Base-by-base conservation (phyloP, 2,113 vertebrate genomes). In the Dissostichus mawsoni region DNA sequence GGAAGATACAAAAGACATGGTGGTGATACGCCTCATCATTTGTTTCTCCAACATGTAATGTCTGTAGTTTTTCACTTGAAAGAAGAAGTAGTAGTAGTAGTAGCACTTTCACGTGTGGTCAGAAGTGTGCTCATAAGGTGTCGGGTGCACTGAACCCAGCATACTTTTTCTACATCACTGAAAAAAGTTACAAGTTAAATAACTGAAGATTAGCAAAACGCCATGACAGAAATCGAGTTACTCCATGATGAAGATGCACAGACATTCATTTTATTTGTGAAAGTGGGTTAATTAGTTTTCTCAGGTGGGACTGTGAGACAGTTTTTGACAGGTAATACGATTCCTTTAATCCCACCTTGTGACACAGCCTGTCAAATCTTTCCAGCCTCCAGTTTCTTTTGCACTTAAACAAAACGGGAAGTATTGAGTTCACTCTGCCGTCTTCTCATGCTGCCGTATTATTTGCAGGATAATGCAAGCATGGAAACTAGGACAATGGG, bases 301-400 rank as follows among this genome's bases (percentile, higher is more conserved):
- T 88, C 61, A 73, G 76, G 63, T 85, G 41, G 45, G 53, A 69
- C 72, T 80, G 71, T 69, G 58, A 62, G 57, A 66, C 13, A 7
- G 72, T 79, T 81, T 82, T 86, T 81, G 78, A 79, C 77, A 78
- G 80, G 90, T 88, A 90, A 92, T 53, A 44, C 36, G 84, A 94
- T 66, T 64, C 52, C 33, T 80, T 78, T 82, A 87, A 87, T 91
- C 88, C 75, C 8, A 41, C 76, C 73, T 78, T 74, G 69, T 84
- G 80, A 85, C 83, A 84, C 62, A 51, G 79, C n/a, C 12, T 82
- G 85, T 90, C 85, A 85, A 90, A 83, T 84, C 76, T 80, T 91
- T 79, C 81, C 83, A 86, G 83, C 77, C 82, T 71, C 23, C 23
- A 62, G 84, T 58, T 69, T 75, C 65, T 62, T 67, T 66, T 78